These are phyloP conservation scores for Conus canariensis DNA, from an alignment of 2,888 invertebrate genomes.

Conservation along the genomic window DNA sequence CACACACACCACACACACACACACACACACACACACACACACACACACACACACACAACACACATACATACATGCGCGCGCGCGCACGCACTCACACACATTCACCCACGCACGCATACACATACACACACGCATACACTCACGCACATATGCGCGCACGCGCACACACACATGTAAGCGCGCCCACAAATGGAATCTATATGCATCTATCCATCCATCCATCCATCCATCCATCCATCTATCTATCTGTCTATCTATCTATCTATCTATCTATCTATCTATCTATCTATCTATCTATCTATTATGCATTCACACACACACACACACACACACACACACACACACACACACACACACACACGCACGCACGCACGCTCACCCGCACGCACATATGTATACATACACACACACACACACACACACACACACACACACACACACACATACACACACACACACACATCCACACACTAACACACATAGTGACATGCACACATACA, in stretches of 20 bases:
- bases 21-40: neutral
- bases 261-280: neutral
- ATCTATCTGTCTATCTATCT: neutral
- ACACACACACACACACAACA: no score
- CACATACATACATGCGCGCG: no score
- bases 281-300: neutral
- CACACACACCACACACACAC: neutral
- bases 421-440: conserved; percentile 1
- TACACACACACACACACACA: no score
- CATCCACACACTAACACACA: neutral
- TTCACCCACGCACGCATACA: no score
- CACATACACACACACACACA: conserved; percentile 3
- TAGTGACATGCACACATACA: no score
- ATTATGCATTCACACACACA: neutral
- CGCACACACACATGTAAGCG: no score
- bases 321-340: conserved; percentile 3
- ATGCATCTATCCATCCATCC: neutral
- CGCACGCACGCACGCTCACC: neutral
- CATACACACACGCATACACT: no score
- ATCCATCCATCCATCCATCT: neutral
- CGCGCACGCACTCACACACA: no score
- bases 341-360: conserved; percentile 10
- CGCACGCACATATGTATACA: neutral
- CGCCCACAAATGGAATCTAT: neutral
- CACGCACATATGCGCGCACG: no score